These are phyloP conservation scores for Dasypogon diadema DNA, from an alignment of 2,888 invertebrate genomes.

Conservation along the genomic window DNA sequence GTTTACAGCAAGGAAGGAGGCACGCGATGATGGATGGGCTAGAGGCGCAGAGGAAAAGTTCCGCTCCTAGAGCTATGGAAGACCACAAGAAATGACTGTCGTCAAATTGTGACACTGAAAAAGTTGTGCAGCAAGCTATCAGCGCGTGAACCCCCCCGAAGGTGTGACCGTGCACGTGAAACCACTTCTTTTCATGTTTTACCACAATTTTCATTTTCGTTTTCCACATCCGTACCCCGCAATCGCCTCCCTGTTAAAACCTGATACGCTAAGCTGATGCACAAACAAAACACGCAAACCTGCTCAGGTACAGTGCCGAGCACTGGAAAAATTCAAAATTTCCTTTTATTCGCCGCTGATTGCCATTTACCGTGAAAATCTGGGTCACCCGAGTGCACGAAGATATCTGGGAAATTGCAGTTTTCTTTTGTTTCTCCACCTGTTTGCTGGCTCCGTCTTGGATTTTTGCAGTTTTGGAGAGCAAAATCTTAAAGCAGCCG, in stretches of 20 bases:
- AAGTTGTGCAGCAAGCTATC: conserved; percentile 20
- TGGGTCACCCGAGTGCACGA: conserved; percentile 46
- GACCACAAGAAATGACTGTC: background rate
- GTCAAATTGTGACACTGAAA: conserved; percentile 30
- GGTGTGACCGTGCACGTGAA: conserved; percentile 48
- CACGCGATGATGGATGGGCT: background rate
- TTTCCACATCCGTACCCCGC: conserved; percentile 9
- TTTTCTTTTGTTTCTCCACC: conserved; percentile 47
- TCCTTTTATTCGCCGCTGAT: conserved; percentile 44
- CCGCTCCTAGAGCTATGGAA: background rate
- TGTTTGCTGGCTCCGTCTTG: conserved; percentile 3
- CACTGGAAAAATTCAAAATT: conserved; percentile 43
- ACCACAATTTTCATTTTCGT: conserved; percentile 44
- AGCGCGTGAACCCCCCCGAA: conserved; percentile 6
- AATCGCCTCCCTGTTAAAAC: conserved; percentile 1
- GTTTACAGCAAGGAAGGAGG: background rate
- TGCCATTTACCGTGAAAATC: conserved; percentile 51
- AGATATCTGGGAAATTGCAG: conserved; percentile 47
- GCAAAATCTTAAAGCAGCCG: background rate
- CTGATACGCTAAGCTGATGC: conserved; percentile 28
- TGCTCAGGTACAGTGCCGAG: conserved; percentile 7
- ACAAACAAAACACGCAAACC: conserved; percentile 18
- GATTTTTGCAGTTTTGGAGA: background rate
- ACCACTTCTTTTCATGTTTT: conserved; percentile 38
- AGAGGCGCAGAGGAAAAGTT: background rate